Evolutionary conservation across 2,797 vertebrate species (phyloP).

Genomic region (Sebastes nivosus): DNA sequence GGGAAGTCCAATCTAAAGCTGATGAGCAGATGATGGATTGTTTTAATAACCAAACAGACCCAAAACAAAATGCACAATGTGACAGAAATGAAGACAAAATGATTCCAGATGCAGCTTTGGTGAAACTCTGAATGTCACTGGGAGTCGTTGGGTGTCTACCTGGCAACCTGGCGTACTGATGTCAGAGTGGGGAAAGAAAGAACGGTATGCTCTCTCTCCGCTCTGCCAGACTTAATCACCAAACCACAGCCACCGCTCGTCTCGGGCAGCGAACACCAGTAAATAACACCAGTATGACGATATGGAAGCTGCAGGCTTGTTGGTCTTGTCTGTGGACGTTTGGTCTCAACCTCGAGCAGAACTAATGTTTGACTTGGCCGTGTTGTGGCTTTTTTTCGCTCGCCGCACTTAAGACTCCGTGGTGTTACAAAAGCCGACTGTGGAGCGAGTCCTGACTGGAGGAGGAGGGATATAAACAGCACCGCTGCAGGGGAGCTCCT

Average conservation of each 20-base stretch:
- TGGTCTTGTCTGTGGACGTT: constrained; percentile 14
- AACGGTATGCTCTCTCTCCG: constrained; percentile 37
- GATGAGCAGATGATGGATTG: background rate
- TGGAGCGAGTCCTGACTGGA: constrained; percentile 27
- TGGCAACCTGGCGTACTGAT: constrained; percentile 24
- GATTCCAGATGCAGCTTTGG: background rate
- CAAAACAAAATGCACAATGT: background rate
- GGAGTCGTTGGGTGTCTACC: background rate
- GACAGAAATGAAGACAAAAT: background rate
- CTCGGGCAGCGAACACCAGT: constrained; percentile 1
- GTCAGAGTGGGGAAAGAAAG: constrained; percentile 18
- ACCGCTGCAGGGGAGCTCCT: background rate
- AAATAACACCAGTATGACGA: constrained; percentile 46
- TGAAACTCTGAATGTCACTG: background rate
- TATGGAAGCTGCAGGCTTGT: constrained; percentile 19
- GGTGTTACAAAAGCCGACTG: constrained; percentile 7
- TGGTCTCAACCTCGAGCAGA: constrained; percentile 23
- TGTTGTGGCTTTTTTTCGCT: background rate
- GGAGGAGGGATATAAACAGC: background rate
- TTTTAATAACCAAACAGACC: background rate
- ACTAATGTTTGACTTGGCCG: constrained; percentile 47
- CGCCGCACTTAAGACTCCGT: background rate
- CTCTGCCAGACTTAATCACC: constrained; percentile 38
- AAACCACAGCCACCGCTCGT: constrained; percentile 43
- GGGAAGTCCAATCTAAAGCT: background rate